These are phyloP conservation scores for Ariolimax columbianus DNA, from an alignment of 2,888 invertebrate genomes.

Conservation along the genomic window DNA sequence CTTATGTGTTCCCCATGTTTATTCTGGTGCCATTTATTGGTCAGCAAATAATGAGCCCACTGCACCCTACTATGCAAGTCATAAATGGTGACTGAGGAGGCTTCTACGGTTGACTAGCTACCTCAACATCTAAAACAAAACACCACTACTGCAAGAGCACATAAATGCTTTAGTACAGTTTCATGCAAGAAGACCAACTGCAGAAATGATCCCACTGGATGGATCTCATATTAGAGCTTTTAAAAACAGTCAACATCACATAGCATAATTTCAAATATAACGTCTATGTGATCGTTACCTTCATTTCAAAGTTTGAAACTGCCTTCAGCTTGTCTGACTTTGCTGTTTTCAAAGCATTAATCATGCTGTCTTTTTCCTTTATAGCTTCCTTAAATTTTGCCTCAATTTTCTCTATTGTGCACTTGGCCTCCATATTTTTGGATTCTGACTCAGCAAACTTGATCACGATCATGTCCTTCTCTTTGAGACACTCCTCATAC, in stretches of 20 bases:
- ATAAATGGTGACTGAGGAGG: not conserved
- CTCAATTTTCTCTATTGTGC: constrained; percentile 69
- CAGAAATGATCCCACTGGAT: too few relatives aligned
- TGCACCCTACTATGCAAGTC: too few relatives aligned
- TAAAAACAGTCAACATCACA: too few relatives aligned
- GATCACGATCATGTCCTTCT: constrained; percentile 78
- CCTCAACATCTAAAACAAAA: too few relatives aligned
- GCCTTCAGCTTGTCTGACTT: constrained; percentile 72
- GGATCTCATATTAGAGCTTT: too few relatives aligned
- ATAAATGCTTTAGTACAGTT: too few relatives aligned
- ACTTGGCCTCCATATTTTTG: constrained; percentile 73
- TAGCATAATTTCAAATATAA: not conserved
- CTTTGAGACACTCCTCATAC: constrained; percentile 71
- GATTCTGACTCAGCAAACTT: constrained; percentile 78
- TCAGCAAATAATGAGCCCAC: too few relatives aligned
- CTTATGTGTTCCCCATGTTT: too few relatives aligned
- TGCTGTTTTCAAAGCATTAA: constrained; percentile 66
- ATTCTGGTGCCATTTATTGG: too few relatives aligned
- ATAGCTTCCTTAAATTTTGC: constrained; percentile 69
- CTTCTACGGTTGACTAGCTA: too few relatives aligned
- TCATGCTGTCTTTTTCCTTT: constrained; percentile 71
- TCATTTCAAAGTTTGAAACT: constrained; percentile 66
- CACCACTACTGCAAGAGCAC: too few relatives aligned
- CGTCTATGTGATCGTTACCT: constrained; percentile 59
- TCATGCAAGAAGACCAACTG: too few relatives aligned